phyloP scores from a whole-genome alignment of 2,113 vertebrate genomes.

The Cochlearius cochlearius region DNA sequence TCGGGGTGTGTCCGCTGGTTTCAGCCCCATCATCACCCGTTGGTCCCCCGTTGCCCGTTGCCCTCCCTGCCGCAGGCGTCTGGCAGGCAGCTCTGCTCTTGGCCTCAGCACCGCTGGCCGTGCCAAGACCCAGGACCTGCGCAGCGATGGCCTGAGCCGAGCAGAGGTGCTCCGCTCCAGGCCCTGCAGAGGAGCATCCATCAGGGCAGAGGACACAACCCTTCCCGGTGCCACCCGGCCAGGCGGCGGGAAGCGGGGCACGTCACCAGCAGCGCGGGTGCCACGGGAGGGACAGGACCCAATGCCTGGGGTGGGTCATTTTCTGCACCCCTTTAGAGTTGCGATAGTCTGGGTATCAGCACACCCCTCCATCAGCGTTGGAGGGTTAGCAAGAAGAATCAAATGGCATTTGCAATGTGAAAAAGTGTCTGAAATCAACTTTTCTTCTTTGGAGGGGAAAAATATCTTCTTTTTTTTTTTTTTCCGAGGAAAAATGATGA shows the following conservation, averaged over 20 bases:
- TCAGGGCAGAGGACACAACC: neutral
- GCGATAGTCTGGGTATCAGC: neutral
- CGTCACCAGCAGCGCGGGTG: accelerated
- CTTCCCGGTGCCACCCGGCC: neutral
- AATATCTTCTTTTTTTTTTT: neutral
- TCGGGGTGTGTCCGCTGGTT: accelerated
- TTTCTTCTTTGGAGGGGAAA: neutral
- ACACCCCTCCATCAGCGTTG: accelerated
- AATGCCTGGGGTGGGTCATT: too few species aligned
- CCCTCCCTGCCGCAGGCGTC: neutral
- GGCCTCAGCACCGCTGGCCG: accelerated
- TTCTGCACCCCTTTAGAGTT: neutral
- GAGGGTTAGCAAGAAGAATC: neutral
- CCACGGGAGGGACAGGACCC: neutral
- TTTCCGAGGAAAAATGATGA: neutral
- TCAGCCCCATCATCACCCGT: neutral
- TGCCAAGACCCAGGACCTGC: neutral
- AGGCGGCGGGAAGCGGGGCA: neutral
- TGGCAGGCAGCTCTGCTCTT: neutral
- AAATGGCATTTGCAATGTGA: neutral
- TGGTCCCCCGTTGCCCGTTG: too few species aligned
- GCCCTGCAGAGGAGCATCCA: neutral
- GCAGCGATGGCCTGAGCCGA: accelerated
- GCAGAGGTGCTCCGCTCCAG: neutral
- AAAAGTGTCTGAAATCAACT: neutral